These are phyloP conservation scores for Catharus fuscescens DNA, from an alignment of 2,113 vertebrate genomes.

Conservation along the genomic window DNA sequence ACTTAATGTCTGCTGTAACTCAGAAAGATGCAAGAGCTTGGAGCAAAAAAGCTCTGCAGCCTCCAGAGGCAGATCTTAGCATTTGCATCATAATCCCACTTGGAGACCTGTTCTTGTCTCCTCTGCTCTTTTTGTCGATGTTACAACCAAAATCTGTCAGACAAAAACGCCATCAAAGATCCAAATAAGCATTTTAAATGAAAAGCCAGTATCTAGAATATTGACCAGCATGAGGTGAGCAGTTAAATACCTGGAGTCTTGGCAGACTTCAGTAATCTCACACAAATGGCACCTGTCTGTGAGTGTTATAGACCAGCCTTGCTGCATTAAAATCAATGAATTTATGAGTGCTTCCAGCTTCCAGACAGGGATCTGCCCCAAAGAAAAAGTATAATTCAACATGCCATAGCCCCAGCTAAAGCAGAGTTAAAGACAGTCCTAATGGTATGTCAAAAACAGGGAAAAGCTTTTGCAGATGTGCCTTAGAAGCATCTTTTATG, in stretches of 20 bases:
- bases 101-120: neutral
- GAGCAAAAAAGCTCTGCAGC: neutral
- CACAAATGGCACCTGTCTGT: neutral
- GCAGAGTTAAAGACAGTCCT: neutral
- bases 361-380: neutral
- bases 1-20: conserved; percentile 64
- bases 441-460: neutral
- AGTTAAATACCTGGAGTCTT: neutral
- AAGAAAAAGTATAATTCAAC: neutral
- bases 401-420: neutral
- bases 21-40: conserved; percentile 28
- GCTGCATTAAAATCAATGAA: neutral
- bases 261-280: neutral
- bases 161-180: neutral
- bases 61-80: neutral
- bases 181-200: neutral
- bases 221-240: neutral
- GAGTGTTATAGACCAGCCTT: neutral
- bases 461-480: neutral
- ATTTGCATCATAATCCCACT: neutral
- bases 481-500: neutral
- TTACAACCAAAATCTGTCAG: neutral
- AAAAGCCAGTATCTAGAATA: neutral
- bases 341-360: neutral
- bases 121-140: neutral